phyloP scores from a whole-genome alignment of 2,888 invertebrate genomes.

The Steinernema scapterisci region DNA sequence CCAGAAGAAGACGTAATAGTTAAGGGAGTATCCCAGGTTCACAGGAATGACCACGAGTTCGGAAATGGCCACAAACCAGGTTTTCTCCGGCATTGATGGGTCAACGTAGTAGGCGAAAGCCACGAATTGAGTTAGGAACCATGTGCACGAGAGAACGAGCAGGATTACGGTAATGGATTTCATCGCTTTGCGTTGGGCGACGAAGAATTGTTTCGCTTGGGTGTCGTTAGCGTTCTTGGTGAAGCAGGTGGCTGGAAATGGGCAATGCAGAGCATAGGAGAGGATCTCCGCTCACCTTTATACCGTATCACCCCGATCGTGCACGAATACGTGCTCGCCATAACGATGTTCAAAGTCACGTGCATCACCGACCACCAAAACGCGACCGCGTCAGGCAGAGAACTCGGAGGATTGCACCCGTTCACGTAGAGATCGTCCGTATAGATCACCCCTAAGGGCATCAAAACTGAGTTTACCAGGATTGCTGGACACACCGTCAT shows the following conservation, averaged over 20 bases:
- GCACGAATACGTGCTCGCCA: too few relatives aligned
- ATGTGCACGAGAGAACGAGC: neutral
- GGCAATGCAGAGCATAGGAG: too few relatives aligned
- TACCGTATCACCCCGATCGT: too few relatives aligned
- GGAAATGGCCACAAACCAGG: neutral
- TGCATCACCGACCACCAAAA: neutral
- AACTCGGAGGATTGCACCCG: neutral
- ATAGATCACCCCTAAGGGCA: neutral
- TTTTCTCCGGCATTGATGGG: neutral
- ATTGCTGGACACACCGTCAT: neutral
- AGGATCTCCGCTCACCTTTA: too few relatives aligned
- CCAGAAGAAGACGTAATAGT: constrained; percentile 5
- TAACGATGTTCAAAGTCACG: too few relatives aligned
- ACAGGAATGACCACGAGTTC: neutral
- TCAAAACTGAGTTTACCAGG: neutral
- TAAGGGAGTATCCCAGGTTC: neutral
- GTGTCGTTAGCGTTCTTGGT: too few relatives aligned
- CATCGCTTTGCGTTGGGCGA: neutral
- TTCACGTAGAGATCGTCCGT: neutral
- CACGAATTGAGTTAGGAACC: neutral
- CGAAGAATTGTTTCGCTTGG: neutral
- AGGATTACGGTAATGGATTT: neutral
- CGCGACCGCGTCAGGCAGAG: neutral
- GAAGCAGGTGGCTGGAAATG: too few relatives aligned
- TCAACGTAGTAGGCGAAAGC: neutral